Percentiles rank a stretch among this genome's conserved stretches.
Evolutionary conservation across 2,113 vertebrate species (phyloP).

Genomic region (Calonectris borealis): DNA sequence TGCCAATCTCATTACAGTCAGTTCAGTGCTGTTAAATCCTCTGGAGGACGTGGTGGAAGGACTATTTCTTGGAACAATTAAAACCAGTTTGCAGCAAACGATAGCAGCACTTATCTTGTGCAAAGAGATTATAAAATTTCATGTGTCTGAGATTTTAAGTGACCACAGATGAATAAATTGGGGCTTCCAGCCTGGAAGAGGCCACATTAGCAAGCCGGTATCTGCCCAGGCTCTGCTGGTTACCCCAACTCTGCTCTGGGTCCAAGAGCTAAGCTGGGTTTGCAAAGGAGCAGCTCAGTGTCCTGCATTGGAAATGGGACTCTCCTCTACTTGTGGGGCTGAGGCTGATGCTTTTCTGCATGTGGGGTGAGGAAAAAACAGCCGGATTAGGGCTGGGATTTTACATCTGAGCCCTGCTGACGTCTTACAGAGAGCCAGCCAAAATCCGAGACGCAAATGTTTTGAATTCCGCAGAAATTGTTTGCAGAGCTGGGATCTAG

Average conservation of each 20-base stretch:
- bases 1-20: background rate
- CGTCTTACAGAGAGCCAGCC: accelerated
- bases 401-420: background rate
- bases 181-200: background rate
- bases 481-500: background rate
- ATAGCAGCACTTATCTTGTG: background rate
- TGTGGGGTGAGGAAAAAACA: background rate
- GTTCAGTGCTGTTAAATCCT: background rate
- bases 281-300: background rate
- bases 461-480: background rate
- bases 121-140: background rate
- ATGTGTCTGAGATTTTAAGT: accelerated
- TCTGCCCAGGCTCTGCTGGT: background rate
- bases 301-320: background rate
- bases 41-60: accelerated
- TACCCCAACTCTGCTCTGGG: accelerated
- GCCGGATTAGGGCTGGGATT: background rate
- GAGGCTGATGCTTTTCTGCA: background rate
- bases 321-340: background rate
- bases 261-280: background rate
- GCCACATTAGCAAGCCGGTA: accelerated
- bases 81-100: background rate
- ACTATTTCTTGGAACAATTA: background rate
- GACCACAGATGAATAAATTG: background rate
- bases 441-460: accelerated